phyloP scores from a whole-genome alignment of 2,888 invertebrate genomes.

The Meghimatium bilineatum region DNA sequence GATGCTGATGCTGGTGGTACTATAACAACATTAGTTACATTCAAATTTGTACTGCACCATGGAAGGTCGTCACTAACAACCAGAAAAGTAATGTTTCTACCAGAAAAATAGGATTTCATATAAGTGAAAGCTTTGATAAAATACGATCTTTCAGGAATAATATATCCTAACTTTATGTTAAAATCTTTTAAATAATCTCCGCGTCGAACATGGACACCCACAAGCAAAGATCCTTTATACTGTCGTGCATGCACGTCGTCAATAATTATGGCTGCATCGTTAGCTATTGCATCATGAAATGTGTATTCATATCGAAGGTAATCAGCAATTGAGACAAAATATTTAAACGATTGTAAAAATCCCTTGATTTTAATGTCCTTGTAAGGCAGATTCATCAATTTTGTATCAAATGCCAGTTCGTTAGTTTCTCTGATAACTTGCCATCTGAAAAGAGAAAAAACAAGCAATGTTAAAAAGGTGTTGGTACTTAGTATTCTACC shows the following conservation, averaged over 20 bases:
- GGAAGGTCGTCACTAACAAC: too few relatives aligned
- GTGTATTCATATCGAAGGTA: background rate
- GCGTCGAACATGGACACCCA: conserved; percentile 32
- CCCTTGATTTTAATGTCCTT: background rate
- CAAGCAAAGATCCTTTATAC: background rate
- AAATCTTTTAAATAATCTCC: background rate
- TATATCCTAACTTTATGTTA: background rate
- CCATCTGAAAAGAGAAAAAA: background rate
- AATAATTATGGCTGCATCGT: too few relatives aligned
- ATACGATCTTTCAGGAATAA: background rate
- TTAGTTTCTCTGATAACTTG: background rate
- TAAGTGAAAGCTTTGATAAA: conserved; percentile 20
- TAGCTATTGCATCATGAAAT: background rate
- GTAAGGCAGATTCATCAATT: background rate
- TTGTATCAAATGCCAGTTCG: background rate
- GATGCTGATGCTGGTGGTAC: too few relatives aligned
- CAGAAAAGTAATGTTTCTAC: background rate
- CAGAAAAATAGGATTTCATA: conserved; percentile 11
- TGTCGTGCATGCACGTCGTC: too few relatives aligned
- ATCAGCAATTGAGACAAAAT: background rate
- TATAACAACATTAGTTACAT: too few relatives aligned
- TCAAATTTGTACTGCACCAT: too few relatives aligned
- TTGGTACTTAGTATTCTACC: too few relatives aligned
- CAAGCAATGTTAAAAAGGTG: background rate
- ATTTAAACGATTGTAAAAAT: conserved; percentile 1